A percentile compares a stretch with the other conserved stretches of the same genome.
These are phyloP conservation scores for Philotrypesis tridentata DNA, from an alignment of 1,140 invertebrate species.

Conservation along the genomic window DNA sequence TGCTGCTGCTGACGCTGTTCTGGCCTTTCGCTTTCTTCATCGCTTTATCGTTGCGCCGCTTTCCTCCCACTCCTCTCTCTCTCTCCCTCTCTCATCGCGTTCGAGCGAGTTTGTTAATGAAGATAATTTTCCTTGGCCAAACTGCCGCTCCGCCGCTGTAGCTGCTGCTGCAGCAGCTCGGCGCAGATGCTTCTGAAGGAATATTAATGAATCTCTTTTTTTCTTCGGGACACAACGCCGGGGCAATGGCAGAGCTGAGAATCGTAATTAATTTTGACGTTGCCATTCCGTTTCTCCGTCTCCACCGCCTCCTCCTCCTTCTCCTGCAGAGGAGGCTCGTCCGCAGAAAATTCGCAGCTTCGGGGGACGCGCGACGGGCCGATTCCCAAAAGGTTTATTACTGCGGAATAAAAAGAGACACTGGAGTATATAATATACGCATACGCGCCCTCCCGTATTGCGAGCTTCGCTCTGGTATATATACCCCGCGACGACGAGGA, in stretches of 20 bases:
- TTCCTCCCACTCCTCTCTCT: neutral
- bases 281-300: neutral
- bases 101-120: conserved; percentile 27
- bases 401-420: too few relatives aligned
- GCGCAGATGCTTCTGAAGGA: neutral
- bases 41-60: neutral
- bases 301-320: neutral
- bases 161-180: neutral
- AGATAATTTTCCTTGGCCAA: neutral
- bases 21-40: conserved; percentile 30
- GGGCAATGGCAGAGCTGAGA: too few relatives aligned
- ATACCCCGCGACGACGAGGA: neutral
- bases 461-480: too few relatives aligned
- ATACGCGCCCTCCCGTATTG: too few relatives aligned
- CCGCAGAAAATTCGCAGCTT: too few relatives aligned
- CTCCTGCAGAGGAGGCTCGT: too few relatives aligned
- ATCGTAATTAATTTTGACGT: neutral
- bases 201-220: conserved; percentile 20
- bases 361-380: too few relatives aligned
- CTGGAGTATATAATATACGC: too few relatives aligned
- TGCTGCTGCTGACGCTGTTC: neutral
- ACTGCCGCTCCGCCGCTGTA: conserved; percentile 8
- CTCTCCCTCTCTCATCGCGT: conserved; percentile 6
- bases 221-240: neutral
- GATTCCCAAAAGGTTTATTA: too few relatives aligned